Evolutionary conservation across 2,797 vertebrate species (phyloP), one percentile per base, ranked within the genome.

Genomic region (Crypturellus tataupa): DNA sequence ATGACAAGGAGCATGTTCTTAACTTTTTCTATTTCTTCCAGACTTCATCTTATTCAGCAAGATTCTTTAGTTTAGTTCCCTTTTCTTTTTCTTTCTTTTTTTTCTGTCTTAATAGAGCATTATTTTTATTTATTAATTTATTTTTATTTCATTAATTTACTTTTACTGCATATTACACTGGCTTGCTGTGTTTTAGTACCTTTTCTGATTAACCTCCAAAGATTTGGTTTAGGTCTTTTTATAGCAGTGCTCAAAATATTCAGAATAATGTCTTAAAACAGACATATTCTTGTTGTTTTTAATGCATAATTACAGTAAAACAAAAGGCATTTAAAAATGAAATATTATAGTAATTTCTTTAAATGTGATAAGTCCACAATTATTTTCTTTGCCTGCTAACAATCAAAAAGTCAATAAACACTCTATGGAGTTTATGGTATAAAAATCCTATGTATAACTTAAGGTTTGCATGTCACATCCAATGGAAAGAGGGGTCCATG

Each of bases 1-100:
- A 4, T 33, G 25, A 12, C 9, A 64, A 27, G 17, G 9, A 60
- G 46, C 0, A 0, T 20, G 7, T 33, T 21, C 18, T 60, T 39
- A 20, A 8, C 7, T 51, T 56, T 68, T 80, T 37, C 10, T 62
- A 24, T 67, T 67, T 63, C 47, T 85, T 77, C 80, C 35, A 76
- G 20, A 71, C 21, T 39, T 60, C 4, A 44, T 35, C 44, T 1
- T 21, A 35, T 71, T 55, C 46, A 40, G 27, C 13, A 67, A 51
- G 12, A 71, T 64, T 69, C 37, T 40, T 80, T 12, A 49, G 6
- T n/a, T 82, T 46, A 46, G 18, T 47, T 59, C 42, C 9, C 4
- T 47, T 49, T 47, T 49, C 51, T 16, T 44, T 44, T 44, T 44
- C 17, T 49, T 49, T 58, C 42, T 44, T 44, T 44, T 44, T 24